Conservation (phyloP, 35 echinoderm and acorn worm genomes). For the Ophiothrix spiculata region DNA sequence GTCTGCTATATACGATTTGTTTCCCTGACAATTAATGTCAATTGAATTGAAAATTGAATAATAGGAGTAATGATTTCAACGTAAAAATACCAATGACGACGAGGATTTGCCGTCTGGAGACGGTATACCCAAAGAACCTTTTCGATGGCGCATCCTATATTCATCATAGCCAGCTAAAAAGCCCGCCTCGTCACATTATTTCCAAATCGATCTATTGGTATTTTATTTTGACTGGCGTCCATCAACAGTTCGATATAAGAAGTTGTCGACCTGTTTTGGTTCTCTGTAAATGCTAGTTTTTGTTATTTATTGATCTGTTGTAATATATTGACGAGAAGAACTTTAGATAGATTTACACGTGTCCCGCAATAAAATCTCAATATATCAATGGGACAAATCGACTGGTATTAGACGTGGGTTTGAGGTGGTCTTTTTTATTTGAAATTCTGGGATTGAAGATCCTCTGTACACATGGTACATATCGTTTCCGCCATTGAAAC, state of each 20-base stretch:
- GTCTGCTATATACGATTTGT: too few relatives aligned
- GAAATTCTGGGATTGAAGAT: not conserved
- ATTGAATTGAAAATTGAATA: not conserved
- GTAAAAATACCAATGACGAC: not conserved
- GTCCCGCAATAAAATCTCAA: not conserved
- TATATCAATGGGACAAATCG: not conserved
- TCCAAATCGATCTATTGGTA: not conserved
- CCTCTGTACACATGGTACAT: too few relatives aligned
- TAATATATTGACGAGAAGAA: not conserved
- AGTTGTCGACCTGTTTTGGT: slow-evolving; percentile 10
- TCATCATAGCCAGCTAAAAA: not conserved
- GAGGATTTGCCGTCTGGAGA: not conserved
- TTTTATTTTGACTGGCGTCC: not conserved
- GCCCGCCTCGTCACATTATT: not conserved
- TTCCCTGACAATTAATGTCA: not conserved
- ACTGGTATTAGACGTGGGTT: not conserved
- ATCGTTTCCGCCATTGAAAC: too few relatives aligned
- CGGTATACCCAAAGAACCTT: not conserved
- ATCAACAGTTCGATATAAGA: not conserved
- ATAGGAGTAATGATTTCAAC: not conserved
- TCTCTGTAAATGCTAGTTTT: not conserved
- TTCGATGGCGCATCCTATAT: not conserved
- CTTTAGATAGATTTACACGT: not conserved
- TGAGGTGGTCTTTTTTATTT: not conserved
- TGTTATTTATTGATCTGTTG: slow-evolving; percentile 1